phyloP scores from a whole-genome alignment of 2,113 vertebrate genomes.

The Nothocercus julius region DNA sequence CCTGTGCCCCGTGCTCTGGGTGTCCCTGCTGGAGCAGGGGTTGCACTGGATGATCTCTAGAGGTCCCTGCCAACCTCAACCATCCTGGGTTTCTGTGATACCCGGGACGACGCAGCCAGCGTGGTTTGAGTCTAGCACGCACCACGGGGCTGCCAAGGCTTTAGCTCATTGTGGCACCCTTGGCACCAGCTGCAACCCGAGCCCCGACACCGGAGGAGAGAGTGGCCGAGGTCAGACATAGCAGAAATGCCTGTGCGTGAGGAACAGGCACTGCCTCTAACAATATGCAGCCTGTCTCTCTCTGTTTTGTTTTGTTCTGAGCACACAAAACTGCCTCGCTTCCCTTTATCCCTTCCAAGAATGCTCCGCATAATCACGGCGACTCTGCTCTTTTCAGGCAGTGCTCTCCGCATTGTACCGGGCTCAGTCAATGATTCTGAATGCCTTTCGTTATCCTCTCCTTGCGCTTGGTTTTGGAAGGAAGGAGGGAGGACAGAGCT shows the following conservation, averaged over 20 bases:
- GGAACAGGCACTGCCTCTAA: background rate
- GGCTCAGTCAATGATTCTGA: background rate
- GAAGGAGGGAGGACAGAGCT: background rate
- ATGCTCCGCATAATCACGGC: background rate
- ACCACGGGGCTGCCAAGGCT: rapidly evolving
- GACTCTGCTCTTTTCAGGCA: constrained; percentile 13
- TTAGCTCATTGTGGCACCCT: background rate
- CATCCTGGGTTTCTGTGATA: too few relatives aligned
- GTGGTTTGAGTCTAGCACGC: background rate
- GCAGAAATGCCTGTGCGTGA: background rate
- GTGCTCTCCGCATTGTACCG: background rate
- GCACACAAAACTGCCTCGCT: background rate
- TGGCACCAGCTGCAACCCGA: background rate
- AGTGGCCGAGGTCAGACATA: background rate
- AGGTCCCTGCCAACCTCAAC: too few relatives aligned
- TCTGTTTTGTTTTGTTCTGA: background rate
- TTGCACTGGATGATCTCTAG: too few relatives aligned
- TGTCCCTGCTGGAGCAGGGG: too few relatives aligned
- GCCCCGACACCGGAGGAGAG: background rate
- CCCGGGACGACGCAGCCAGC: background rate
- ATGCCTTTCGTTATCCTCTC: background rate
- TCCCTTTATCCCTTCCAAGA: constrained; percentile 16
- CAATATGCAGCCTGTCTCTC: background rate
- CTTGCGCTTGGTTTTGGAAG: background rate
- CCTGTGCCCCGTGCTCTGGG: too few relatives aligned